phyloP scores from a whole-genome alignment of 2,113 vertebrate genomes.

The Sarotherodon lohbergeri region DNA sequence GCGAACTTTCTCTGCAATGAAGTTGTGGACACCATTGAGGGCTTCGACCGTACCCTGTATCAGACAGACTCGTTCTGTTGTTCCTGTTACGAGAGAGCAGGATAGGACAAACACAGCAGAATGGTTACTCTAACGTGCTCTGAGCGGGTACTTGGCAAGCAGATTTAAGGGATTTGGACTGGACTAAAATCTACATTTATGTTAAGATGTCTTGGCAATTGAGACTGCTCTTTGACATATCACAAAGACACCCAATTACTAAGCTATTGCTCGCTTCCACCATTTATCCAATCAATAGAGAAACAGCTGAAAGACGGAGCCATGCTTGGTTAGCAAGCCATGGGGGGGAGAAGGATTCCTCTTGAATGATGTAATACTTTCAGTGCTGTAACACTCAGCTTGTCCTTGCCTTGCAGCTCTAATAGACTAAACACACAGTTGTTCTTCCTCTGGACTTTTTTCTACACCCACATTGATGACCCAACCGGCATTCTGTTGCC shows the following conservation, averaged over 20 bases:
- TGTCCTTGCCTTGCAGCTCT: conserved; percentile 41
- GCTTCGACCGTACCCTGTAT: conserved; percentile 99
- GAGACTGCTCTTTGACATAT: conserved; percentile 33
- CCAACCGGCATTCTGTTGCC: conserved; percentile 61
- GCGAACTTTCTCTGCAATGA: conserved; percentile 98
- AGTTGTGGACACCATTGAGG: conserved; percentile 97
- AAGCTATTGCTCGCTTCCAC: conserved; percentile 16
- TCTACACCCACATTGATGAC: conserved; percentile 52
- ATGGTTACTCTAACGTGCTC: background rate
- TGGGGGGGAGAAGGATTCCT: conserved; percentile 44
- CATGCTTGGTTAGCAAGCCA: conserved; percentile 40
- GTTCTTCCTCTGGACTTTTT: conserved; percentile 49
- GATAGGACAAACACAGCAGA: conserved; percentile 4
- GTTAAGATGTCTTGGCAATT: conserved; percentile 6
- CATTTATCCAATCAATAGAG: conserved; percentile 50
- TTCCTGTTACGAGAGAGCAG: conserved; percentile 76
- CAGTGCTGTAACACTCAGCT: conserved; percentile 35
- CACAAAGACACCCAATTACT: conserved; percentile 30
- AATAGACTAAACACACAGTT: conserved; percentile 57
- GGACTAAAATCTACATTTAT: conserved; percentile 11
- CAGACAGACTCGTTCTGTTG: conserved; percentile 97
- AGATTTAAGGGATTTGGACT: conserved; percentile 11
- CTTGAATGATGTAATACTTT: conserved; percentile 64
- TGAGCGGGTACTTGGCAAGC: background rate
- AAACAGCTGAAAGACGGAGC: conserved; percentile 54